Conservation (phyloP, 2,113 vertebrate species). For the Aldabrachelys gigantea region DNA sequence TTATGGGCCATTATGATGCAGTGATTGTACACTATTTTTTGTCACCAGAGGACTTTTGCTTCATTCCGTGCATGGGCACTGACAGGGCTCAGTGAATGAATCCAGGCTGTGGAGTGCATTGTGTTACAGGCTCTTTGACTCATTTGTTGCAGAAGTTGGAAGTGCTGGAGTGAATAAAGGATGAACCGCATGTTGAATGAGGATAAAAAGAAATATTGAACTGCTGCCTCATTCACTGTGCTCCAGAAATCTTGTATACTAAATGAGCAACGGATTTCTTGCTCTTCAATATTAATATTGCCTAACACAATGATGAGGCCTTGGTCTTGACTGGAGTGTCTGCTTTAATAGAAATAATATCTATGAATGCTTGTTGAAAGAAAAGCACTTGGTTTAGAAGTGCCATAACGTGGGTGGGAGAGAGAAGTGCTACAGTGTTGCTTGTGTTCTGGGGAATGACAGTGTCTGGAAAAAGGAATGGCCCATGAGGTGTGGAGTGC, state of each 20-base stretch:
- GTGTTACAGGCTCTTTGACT: background rate
- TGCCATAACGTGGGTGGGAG: too few species aligned
- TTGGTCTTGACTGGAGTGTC: background rate
- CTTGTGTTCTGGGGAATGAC: background rate
- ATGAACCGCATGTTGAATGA: background rate
- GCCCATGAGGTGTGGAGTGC: background rate
- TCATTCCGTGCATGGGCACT: background rate
- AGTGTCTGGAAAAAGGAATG: background rate
- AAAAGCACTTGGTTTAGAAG: background rate
- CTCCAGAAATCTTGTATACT: background rate
- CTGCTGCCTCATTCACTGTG: background rate
- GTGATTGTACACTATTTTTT: background rate
- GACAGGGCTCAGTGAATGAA: accelerated
- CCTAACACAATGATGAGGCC: background rate
- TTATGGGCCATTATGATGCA: accelerated
- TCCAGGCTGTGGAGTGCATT: background rate
- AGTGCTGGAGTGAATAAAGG: background rate
- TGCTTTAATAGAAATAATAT: background rate
- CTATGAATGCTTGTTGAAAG: background rate
- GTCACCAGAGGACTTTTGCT: background rate
- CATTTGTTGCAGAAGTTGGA: background rate
- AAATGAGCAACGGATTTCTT: background rate
- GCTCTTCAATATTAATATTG: background rate
- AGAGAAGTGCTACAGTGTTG: background rate
- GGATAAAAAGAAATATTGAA: background rate